Evolutionary conservation across 92 coral and sea anemone species (phyloP).

Genomic region (Zoanthus sociatus): DNA sequence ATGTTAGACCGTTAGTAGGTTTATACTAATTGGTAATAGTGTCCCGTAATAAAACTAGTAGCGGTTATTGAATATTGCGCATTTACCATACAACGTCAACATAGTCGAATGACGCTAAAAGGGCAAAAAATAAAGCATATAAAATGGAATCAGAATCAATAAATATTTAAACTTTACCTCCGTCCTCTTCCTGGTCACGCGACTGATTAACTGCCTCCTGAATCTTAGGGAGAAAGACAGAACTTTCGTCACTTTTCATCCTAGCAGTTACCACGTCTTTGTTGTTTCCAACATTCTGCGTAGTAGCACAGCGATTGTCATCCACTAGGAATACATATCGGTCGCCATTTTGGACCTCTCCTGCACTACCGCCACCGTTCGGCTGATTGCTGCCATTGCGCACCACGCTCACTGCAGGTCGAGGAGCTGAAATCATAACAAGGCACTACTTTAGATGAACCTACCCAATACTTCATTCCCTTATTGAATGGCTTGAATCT

Average conservation of each 20-base stretch:
- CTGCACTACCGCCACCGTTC: not conserved
- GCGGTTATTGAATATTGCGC: no score
- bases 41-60: no score
- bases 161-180: slow-evolving; percentile 36
- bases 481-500: not conserved
- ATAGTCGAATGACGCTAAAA: no score
- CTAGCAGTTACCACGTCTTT: slow-evolving; percentile 15
- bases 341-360: slow-evolving; percentile 67
- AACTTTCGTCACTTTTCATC: not conserved
- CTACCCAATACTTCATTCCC: no score
- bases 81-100: no score
- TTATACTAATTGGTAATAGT: no score
- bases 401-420: slow-evolving; percentile 32
- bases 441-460: not conserved
- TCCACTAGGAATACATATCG: slow-evolving; percentile 97
- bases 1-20: no score
- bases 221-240: slow-evolving; percentile 22
- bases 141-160: no score
- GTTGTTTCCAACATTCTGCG: slow-evolving; percentile 52
- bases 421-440: slow-evolving; percentile 8
- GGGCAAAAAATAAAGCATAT: no score
- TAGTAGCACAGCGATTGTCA: slow-evolving; percentile 69
- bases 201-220: slow-evolving; percentile 43
- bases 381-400: slow-evolving; percentile 13
- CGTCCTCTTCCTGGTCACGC: slow-evolving; percentile 60